Evolutionary conservation across 2,113 vertebrate species (phyloP).

Genomic region (Erpornis zantholeuca): DNA sequence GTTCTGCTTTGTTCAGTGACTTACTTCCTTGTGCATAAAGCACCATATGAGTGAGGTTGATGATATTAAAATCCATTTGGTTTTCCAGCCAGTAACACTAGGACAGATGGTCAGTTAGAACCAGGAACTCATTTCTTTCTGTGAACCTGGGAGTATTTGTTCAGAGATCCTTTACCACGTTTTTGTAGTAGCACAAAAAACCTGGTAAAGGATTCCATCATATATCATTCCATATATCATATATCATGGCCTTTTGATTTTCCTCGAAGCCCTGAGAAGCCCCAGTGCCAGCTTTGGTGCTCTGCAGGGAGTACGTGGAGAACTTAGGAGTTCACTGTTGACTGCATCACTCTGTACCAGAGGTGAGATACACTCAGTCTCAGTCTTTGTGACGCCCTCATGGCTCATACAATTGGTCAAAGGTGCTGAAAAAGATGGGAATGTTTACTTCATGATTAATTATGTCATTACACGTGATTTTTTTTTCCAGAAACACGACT

Average conservation of each 20-base stretch:
- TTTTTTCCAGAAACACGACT: background rate
- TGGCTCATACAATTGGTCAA: background rate
- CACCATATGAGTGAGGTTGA: background rate
- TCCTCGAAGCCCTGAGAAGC: background rate
- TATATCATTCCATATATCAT: accelerated
- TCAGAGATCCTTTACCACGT: background rate
- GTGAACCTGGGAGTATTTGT: background rate
- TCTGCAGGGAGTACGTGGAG: background rate
- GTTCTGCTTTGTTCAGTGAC: background rate
- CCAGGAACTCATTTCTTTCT: background rate
- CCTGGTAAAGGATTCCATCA: background rate
- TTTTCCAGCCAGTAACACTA: background rate
- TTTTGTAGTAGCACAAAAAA: background rate
- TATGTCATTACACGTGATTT: background rate
- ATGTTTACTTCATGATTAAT: background rate
- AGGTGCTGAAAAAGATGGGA: background rate
- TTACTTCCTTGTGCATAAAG: background rate
- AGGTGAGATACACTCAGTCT: background rate
- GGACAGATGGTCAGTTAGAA: background rate
- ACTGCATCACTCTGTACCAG: background rate
- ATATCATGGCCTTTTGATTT: background rate
- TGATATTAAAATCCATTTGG: background rate
- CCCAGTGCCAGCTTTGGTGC: background rate
- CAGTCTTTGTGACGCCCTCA: accelerated
- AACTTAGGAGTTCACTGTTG: background rate